Base-by-base conservation (phyloP, 92 coral and sea anemone genomes). In the Porites evermanni region DNA sequence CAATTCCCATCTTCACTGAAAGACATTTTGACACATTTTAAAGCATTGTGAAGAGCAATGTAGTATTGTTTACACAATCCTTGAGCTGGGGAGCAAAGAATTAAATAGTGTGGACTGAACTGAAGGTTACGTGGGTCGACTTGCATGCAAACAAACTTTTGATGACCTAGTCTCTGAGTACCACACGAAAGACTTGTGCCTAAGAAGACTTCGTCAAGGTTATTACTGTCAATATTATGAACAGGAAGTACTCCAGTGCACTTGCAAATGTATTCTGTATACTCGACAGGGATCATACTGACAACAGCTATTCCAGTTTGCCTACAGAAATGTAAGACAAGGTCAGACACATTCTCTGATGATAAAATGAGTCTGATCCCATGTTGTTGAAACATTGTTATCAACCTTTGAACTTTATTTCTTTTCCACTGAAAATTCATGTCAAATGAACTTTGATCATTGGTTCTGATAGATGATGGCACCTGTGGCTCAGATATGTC, bases 31-130 rank as follows among this genome's bases (percentile, higher is more conserved):
- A 97, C 61, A 68, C 79, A 85, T 79, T 95, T 95, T 23, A 97
- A 68, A 9, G 95, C 93, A 84, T 84, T 89, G 56, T 81, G 81
- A 47, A 97, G 91, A 66, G 96, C 94, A 85, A 93, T 81, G 56
- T 82, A 80, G 78, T 90, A 90, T 71, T 95, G 99, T 11, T 72
- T 91, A 64, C 98, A 90, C 61, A 97, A 69, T 1, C 95, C 93
- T 56, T 92, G 93, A 26, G 91, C 86, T 86, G 99, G 98, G 38
- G 94, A 95, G 88, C 91, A 91, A 32, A 97, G 91, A 32, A 95
- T 38, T 17, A 97, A 83, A 67, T 85, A 89, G 75, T 86, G 80
- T 20, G 93, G 86, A 14, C 53, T 5, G 21, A 63, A 72, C 1
- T 75, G 65, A 29, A 5, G 13, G 44, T 47, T 67, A n/a, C 59